phyloP scores from a whole-genome alignment of 2,113 vertebrate genomes.

The Loxodonta africana region DNA sequence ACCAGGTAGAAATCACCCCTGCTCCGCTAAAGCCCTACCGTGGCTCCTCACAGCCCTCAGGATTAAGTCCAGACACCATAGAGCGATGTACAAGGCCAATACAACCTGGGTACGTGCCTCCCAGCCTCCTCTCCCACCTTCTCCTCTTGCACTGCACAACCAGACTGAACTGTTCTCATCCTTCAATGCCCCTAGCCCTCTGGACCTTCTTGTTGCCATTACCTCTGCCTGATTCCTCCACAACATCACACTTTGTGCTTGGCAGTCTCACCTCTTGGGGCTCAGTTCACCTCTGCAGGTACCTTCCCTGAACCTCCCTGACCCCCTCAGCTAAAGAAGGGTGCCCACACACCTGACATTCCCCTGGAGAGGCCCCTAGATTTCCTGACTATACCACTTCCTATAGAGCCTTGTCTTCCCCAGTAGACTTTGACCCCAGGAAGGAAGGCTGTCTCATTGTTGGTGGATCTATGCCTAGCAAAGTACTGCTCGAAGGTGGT shows the following conservation, averaged over 20 bases:
- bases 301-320: not conserved
- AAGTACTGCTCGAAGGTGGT: not conserved
- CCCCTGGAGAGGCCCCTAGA: not conserved
- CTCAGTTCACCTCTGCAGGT: not conserved
- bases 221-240: not conserved
- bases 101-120: rapidly evolving
- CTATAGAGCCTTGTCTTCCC: not conserved
- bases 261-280: not conserved
- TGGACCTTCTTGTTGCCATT: not conserved
- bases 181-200: not conserved
- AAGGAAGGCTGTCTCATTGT: not conserved
- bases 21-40: not conserved
- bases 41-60: not conserved
- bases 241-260: not conserved
- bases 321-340: not conserved
- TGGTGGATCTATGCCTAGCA: not conserved
- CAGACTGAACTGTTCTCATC: not conserved
- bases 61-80: not conserved
- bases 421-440: not conserved
- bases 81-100: not conserved
- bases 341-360: not conserved
- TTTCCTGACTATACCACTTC: not conserved
- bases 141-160: not conserved
- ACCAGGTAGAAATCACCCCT: not conserved
- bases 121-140: not conserved